These are phyloP conservation scores for Galeruca laticollis DNA, from an alignment of 2,888 invertebrate genomes.

Conservation along the genomic window DNA sequence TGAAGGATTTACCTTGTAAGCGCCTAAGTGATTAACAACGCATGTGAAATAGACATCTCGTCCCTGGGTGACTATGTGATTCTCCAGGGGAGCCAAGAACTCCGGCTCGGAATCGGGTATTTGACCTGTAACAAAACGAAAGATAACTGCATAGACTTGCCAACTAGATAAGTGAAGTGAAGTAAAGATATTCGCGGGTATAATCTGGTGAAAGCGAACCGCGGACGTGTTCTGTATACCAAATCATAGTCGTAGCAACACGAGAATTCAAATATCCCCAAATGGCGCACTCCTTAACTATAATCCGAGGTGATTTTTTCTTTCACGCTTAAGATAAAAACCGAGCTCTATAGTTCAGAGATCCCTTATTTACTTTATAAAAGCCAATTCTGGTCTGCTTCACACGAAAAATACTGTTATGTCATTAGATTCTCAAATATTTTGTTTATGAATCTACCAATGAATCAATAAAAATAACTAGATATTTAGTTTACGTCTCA, in stretches of 20 bases:
- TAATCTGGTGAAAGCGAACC: constrained; percentile 64
- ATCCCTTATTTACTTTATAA: neutral
- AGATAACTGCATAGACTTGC: constrained; percentile 60
- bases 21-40: constrained; percentile 89
- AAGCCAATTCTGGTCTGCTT: no score
- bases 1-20: constrained; percentile 78
- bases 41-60: constrained; percentile 91
- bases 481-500: no score
- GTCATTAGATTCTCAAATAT: no score
- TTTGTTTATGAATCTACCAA: no score
- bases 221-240: constrained; percentile 64
- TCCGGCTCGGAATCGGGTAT: constrained; percentile 78
- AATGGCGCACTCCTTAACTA: constrained; percentile 60
- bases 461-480: no score
- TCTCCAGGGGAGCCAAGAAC: constrained; percentile 86
- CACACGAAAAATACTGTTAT: no score
- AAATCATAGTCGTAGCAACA: constrained; percentile 56
- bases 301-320: constrained; percentile 54
- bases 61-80: constrained; percentile 89
- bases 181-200: constrained; percentile 65
- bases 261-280: constrained; percentile 64
- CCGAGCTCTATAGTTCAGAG: neutral
- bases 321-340: constrained; percentile 3
- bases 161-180: constrained; percentile 65
- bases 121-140: constrained; percentile 69